Base-by-base conservation (phyloP, 1,140 invertebrate genomes). In the Calliopsis andreniformis region DNA sequence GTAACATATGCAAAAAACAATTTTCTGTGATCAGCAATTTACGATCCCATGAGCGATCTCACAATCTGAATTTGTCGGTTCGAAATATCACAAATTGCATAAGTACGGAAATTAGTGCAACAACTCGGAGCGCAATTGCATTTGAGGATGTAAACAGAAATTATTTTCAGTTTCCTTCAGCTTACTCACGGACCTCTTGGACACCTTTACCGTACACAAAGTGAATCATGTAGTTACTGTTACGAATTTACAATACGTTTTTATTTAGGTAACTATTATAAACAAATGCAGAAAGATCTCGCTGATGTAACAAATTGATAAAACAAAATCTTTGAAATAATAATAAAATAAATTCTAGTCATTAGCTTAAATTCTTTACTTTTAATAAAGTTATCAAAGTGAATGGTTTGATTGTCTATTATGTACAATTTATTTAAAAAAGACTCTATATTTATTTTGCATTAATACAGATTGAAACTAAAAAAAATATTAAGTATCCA, bases 21-120 rank as follows among this genome's bases (percentile, higher is more conserved):
- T 96, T 97, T 87, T 95, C 95, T 2, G 89, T 96, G 1, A 94
- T 95, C 30, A 96, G 95, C 87, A 97, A 96, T 89, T 92, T 97
- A 70, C 92, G 95, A 76, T 95, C 95, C 0, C 96, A 96, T 85
- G 93, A 95, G 88, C 96, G 95, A 89, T 96, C 95, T 4, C 96
- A 96, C 83, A 95, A 93, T 71, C 62, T 56, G 7, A 25, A 78
- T 56, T 12, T 71, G 16, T 28, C 63, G 6, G 51, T 56, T 20
- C 56, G 62, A 32, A 77, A 28, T 42, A n/a, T 10, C 14, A 10
- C 18, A 23, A 55, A 68, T 32, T 59, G 43, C 20, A 55, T 45
- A 3, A 51, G 35, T 16, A 28, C 47, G 14, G 73, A 43, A 5
- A 56, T 39, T 25, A 53, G 43, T 20, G 28, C 45, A 18, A 43